A percentile compares a stretch with the other conserved stretches of the same genome.
Conservation (phyloP, 2,797 vertebrate genomes). For the Enteromius viviparus region DNA sequence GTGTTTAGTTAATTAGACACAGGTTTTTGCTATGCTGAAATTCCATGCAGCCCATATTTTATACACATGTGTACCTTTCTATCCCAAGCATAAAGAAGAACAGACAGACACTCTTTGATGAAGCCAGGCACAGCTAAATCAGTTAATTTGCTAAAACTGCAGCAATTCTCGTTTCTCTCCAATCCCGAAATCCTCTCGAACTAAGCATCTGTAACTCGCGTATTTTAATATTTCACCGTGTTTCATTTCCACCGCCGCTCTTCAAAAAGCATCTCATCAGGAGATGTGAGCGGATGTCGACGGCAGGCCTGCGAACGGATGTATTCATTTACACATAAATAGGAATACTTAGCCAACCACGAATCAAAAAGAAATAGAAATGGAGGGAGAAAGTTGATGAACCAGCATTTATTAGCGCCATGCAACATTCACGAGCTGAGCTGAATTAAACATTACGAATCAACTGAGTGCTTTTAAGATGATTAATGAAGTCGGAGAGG, state of each 20-base stretch:
- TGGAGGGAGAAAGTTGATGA: constrained; percentile 75
- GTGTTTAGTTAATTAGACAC: neutral
- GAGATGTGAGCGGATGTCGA: constrained; percentile 23
- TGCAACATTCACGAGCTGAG: constrained; percentile 77
- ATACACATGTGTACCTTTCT: neutral
- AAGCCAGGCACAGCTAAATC: constrained; percentile 1
- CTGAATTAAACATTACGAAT: constrained; percentile 84
- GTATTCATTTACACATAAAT: constrained; percentile 56
- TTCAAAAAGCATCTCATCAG: constrained; percentile 48
- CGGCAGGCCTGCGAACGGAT: constrained; percentile 37
- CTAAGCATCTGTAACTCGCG: neutral
- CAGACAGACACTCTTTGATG: neutral
- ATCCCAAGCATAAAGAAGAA: neutral
- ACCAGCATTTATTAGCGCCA: constrained; percentile 79
- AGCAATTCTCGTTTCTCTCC: neutral
- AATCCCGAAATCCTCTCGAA: neutral
- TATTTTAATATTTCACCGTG: constrained; percentile 42
- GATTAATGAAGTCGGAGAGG: constrained; percentile 75
- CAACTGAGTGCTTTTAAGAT: constrained; percentile 75
- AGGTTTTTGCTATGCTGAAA: neutral
- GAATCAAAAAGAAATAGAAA: constrained; percentile 36
- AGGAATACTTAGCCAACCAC: constrained; percentile 53
- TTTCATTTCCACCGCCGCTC: constrained; percentile 21
- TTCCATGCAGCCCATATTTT: neutral
- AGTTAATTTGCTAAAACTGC: constrained; percentile 2